Percentiles rank a stretch among this genome's conserved stretches.
These are phyloP conservation scores for Xestoiulus laeticollis DNA, from an alignment of 2,888 invertebrate species.

Conservation along the genomic window DNA sequence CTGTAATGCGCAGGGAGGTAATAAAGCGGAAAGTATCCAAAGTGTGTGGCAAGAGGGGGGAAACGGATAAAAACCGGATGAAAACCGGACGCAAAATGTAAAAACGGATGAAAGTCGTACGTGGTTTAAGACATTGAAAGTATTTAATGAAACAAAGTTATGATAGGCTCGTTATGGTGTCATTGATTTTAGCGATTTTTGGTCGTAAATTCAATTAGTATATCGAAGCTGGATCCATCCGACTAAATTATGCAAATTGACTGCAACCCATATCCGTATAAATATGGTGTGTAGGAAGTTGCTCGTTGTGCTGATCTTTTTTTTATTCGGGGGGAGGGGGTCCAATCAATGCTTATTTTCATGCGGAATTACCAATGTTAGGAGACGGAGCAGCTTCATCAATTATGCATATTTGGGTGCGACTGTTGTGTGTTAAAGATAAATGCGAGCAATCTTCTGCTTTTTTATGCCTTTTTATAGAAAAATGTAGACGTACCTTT, in stretches of 20 bases:
- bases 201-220: not conserved
- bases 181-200: conserved; percentile 27
- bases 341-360: conserved; percentile 52
- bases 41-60: not conserved
- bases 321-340: conserved; percentile 39
- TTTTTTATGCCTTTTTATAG: not conserved
- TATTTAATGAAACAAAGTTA: not conserved
- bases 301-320: conserved; percentile 22
- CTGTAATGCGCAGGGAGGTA: not conserved
- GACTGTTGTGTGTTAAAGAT: conserved; percentile 44
- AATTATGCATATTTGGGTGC: conserved; percentile 49
- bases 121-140: not conserved
- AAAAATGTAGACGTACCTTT: not conserved
- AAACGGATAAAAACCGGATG: not conserved
- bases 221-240: not conserved
- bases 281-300: conserved; percentile 7
- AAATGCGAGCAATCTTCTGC: not conserved
- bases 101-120: not conserved
- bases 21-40: not conserved
- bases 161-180: not conserved
- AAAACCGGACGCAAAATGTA: not conserved
- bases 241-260: conserved; percentile 22
- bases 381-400: conserved; percentile 48
- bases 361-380: conserved; percentile 51
- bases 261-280: conserved; percentile 13